Evolutionary conservation across 2,797 vertebrate genomes (phyloP), one percentile per base, ranked within the genome.

Genomic region (Muscicapa striata): DNA sequence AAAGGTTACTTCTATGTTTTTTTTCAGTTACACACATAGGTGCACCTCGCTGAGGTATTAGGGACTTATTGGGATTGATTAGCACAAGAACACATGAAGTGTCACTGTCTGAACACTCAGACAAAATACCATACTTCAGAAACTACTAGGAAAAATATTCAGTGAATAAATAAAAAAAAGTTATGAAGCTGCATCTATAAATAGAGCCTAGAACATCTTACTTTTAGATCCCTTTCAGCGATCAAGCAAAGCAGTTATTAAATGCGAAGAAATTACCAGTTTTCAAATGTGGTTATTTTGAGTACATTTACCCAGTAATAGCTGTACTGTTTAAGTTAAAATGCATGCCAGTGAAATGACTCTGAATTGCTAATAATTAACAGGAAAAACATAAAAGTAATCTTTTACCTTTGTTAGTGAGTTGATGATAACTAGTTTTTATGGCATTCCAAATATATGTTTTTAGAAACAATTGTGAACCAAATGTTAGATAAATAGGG

Each of bases 381-480:
- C 49, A 87, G 27, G 48, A 90, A 95, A 88, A 89, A 90, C 75
- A 93, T 27, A 54, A 63, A 96, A 93, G 45, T 90, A 95, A 92
- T 91, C 73, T 97, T 94, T 96, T 92, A 96, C 89, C 81, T 97
- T 96, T 97, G 75, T 89, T 92, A 85, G 84, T 38, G 81, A 93
- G 67, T 45, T 34, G 96, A 92, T 96, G 81, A 93, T 97, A 90
- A 93, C 78, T 94, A 81, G 36, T 72, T 94, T 97, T 97, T 91
- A 95, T 70, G 13, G 38, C 82, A 76, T 94, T 96, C 93, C 80
- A 93, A 84, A 96, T 73, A 72, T 16, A 84, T 63, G 66, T 43
- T 34, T 96, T 97, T 94, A 82, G 66, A 93, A 94, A 75, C 84
- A 95, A 93, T 68, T 89, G 36, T 95, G 63, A 92, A 93, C 27